A percentile compares a stretch with the other conserved stretches of the same genome.
phyloP scores from a whole-genome alignment of 1,140 invertebrate genomes.

The Apolygus lucorum region DNA sequence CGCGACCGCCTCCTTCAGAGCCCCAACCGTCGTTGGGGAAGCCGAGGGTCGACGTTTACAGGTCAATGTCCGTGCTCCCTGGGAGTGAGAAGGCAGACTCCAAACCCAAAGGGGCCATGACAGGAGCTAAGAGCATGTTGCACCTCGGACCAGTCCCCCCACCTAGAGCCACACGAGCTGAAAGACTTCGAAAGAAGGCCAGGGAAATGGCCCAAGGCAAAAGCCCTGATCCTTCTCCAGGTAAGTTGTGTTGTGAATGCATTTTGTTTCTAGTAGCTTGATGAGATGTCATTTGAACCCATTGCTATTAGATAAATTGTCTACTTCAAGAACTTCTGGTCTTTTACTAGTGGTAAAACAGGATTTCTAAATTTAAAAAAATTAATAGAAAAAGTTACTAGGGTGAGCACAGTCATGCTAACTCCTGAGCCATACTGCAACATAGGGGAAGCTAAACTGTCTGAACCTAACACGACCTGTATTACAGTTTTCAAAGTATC shows the following conservation, averaged over 20 bases:
- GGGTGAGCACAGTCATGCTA: too few species aligned
- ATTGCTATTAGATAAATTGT: too few species aligned
- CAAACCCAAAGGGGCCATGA: background rate
- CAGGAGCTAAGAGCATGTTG: constrained; percentile 42
- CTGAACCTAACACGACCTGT: too few species aligned
- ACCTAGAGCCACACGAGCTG: constrained; percentile 46
- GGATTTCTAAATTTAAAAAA: too few species aligned
- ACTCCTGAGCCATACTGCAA: too few species aligned
- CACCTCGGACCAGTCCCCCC: constrained; percentile 38
- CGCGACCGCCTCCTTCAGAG: constrained; percentile 28
- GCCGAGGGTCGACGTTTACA: constrained; percentile 33
- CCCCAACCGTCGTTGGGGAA: constrained; percentile 35
- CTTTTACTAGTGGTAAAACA: too few species aligned
- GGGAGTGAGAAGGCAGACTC: constrained; percentile 4
- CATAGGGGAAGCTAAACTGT: too few species aligned
- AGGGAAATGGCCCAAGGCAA: constrained; percentile 38
- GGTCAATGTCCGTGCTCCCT: constrained; percentile 21
- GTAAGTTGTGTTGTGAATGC: constrained; percentile 37
- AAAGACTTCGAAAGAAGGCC: constrained; percentile 45
- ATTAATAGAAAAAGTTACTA: too few species aligned
- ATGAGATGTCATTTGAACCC: too few species aligned
- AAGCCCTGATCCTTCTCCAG: constrained; percentile 36
- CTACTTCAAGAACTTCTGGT: too few species aligned
- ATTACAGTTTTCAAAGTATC: too few species aligned
- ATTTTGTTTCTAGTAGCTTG: too few species aligned